Evolutionary conservation across 2,113 vertebrate genomes (phyloP).

Genomic region (Cephalophus harveyi): DNA sequence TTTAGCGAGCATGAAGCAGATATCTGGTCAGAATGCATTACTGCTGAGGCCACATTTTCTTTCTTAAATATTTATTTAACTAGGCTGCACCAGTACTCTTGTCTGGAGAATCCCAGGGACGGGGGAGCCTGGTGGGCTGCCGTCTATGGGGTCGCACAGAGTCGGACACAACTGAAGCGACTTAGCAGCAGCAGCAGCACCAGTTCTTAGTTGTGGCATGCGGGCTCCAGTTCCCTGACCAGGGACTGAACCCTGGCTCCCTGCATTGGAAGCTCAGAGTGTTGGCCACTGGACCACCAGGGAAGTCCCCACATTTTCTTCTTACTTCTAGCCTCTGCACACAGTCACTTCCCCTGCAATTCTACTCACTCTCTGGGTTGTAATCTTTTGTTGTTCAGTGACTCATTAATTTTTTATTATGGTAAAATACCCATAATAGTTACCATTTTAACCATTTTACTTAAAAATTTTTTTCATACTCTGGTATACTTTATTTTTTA

Average conservation of each 20-base stretch:
- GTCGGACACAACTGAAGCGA: too few species aligned
- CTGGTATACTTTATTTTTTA: neutral
- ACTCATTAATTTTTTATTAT: neutral
- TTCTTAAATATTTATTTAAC: neutral
- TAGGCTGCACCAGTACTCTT: neutral
- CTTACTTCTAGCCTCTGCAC: neutral
- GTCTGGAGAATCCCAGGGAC: too few species aligned
- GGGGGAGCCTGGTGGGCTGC: too few species aligned
- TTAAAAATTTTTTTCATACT: neutral
- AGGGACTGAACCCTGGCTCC: neutral
- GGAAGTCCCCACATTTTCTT: neutral
- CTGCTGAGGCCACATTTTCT: neutral
- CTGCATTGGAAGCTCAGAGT: neutral
- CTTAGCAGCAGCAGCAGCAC: too few species aligned
- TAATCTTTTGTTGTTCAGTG: neutral
- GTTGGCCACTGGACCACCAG: neutral
- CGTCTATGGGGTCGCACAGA: too few species aligned
- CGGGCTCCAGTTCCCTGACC: neutral
- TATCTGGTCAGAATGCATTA: neutral
- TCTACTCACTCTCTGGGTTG: neutral
- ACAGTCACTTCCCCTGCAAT: fast-evolving
- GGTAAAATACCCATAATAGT: neutral
- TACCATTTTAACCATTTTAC: neutral
- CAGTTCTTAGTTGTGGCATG: neutral
- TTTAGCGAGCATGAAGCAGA: fast-evolving